phyloP scores from a whole-genome alignment of 2,113 vertebrate species.

The Ochotona curzoniae region DNA sequence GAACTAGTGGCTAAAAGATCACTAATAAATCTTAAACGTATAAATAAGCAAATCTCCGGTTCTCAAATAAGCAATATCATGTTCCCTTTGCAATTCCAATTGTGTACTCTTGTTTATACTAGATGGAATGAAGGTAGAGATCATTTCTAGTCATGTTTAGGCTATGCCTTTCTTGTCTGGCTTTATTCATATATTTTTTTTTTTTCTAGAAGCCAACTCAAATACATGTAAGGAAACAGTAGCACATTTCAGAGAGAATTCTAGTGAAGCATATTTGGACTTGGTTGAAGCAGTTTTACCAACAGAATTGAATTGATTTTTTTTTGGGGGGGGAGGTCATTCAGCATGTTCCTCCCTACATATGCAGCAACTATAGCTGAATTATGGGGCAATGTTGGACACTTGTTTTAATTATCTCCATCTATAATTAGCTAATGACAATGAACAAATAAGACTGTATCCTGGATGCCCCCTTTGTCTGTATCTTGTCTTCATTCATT shows the following conservation, averaged over 20 bases:
- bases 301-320: slow-evolving; percentile 35
- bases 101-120: neutral
- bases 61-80: neutral
- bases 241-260: slow-evolving; percentile 14
- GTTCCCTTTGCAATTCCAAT: neutral
- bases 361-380: slow-evolving; percentile 31
- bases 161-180: slow-evolving; percentile 34
- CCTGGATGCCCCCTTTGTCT: slow-evolving; percentile 50
- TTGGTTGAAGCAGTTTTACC: slow-evolving; percentile 37
- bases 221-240: neutral
- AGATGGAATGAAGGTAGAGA: neutral
- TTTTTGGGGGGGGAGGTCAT: slow-evolving; percentile 24
- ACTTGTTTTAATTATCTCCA: slow-evolving; percentile 69
- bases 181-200: neutral
- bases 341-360: slow-evolving; percentile 15
- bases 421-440: slow-evolving; percentile 69
- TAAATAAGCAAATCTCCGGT: no score
- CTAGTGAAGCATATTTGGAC: neutral
- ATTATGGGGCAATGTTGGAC: slow-evolving; percentile 37
- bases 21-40: no score
- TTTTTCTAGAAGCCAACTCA: slow-evolving; percentile 45
- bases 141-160: neutral
- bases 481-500: slow-evolving; percentile 63
- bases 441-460: slow-evolving; percentile 62
- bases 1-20: no score